These are phyloP conservation scores for Podargus strigoides DNA, from an alignment of 2,797 vertebrate species.

Conservation along the genomic window DNA sequence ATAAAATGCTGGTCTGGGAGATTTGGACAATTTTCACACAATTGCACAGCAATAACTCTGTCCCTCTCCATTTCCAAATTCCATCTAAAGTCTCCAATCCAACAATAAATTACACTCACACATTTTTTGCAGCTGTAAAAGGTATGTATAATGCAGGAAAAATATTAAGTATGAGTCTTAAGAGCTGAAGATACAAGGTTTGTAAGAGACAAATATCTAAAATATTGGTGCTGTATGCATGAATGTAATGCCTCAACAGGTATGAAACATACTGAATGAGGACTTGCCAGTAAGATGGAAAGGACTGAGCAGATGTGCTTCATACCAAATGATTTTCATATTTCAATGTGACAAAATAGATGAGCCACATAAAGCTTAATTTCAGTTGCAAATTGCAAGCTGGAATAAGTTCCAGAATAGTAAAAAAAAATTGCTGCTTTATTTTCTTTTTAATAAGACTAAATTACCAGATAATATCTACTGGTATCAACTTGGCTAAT, in stretches of 20 bases:
- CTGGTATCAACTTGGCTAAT: constrained; percentile 83
- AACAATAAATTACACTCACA: background rate
- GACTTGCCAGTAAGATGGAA: constrained; percentile 51
- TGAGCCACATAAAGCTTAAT: constrained; percentile 81
- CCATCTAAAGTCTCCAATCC: background rate
- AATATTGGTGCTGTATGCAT: background rate
- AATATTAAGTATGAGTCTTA: background rate
- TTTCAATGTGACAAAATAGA: constrained; percentile 84
- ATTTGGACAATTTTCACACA: constrained; percentile 10
- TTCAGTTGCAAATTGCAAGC: constrained; percentile 78
- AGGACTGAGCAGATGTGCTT: constrained; percentile 74
- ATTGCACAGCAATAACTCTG: background rate
- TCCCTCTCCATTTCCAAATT: constrained; percentile 1
- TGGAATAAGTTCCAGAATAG: constrained; percentile 79
- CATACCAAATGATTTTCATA: constrained; percentile 78
- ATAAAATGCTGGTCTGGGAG: constrained; percentile 35
- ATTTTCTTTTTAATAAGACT: constrained; percentile 85
- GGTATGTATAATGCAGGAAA: background rate
- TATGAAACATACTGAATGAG: constrained; percentile 39
- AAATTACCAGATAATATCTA: constrained; percentile 84
- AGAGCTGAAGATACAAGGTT: background rate
- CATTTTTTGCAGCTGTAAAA: background rate
- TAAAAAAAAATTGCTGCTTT: constrained; percentile 85
- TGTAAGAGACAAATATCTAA: background rate
- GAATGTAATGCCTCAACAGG: constrained; percentile 58